Conservation (phyloP, 2,113 vertebrate species). For the Montifringilla adamsi region DNA sequence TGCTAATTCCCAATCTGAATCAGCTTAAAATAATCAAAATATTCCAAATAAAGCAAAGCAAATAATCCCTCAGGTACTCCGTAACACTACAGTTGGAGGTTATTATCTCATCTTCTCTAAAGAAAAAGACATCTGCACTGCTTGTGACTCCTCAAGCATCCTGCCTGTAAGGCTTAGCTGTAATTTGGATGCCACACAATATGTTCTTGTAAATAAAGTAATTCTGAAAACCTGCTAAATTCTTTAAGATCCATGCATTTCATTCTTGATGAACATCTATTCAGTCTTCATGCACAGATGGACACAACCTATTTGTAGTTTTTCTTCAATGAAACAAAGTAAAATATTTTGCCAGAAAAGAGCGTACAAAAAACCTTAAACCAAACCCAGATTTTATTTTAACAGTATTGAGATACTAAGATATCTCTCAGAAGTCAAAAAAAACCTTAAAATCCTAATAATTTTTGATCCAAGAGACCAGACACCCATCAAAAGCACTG, state of each 20-base stretch:
- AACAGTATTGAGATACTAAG: neutral
- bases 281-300: neutral
- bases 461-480: neutral
- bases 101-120: neutral
- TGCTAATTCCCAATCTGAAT: neutral
- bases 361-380: neutral
- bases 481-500: neutral
- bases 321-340: neutral
- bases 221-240: neutral
- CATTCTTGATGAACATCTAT: neutral
- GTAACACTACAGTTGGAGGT: neutral
- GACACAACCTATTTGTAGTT: neutral
- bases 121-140: neutral
- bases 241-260: neutral
- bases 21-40: neutral
- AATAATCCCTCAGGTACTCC: neutral
- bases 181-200: neutral
- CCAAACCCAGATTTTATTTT: neutral
- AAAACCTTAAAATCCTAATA: neutral
- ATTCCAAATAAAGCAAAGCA: neutral
- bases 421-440: neutral
- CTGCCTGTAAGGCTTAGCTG: neutral
- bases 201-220: neutral
- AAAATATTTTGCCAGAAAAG: neutral
- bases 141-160: neutral